Evolutionary conservation across 2,888 invertebrate species (phyloP), one percentile per base, ranked within the genome.

Genomic region (Drosophila acutilabella): DNA sequence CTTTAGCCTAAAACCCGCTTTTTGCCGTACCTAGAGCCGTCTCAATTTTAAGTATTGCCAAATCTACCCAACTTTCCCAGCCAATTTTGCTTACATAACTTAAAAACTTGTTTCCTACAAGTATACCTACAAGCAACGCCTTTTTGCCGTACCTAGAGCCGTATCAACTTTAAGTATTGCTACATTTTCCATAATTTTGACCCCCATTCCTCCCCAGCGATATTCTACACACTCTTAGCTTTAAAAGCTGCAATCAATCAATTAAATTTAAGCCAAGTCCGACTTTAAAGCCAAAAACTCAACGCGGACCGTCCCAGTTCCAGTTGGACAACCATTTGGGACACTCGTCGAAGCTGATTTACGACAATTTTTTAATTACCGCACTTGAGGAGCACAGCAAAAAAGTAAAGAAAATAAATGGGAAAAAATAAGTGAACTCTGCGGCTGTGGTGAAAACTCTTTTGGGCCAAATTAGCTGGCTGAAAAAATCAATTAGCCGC

Each of bases 401-500:
- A 42, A 20, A 50, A 16, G 13, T 11, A 13, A 13, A 36, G 36
- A 36, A 13, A 36, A 13, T 13, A 13, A 36, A 36, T 11, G 36
- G 40, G 5, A 13, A 47, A 57, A 61, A 41, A 23, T 4, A 36
- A 58, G 48, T 58, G 42, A 14, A 54, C 38, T 36, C 36, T 1
- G 30, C 6, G 13, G 44, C 38, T 57, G 44, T 51, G 60, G 69
- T 69, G 40, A 69, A 73, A 81, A 80, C 80, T 82, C 80, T 82
- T 81, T 81, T 73, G 51, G 79, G 65, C 41, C 23, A 76, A 81
- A 82, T 75, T 78, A 74, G 78, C 74, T 61, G 61, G 69, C 59
- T 40, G 30, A 66, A 73, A 78, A 85, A 85, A 83, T 82, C 88
- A 88, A 82, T 88, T 84, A 82, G 86, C 58, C 61, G 18, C 66